Percentiles rank a stretch among this genome's conserved stretches.
These are phyloP conservation scores for Murina feae DNA, from an alignment of 2,113 vertebrate genomes.

Conservation along the genomic window DNA sequence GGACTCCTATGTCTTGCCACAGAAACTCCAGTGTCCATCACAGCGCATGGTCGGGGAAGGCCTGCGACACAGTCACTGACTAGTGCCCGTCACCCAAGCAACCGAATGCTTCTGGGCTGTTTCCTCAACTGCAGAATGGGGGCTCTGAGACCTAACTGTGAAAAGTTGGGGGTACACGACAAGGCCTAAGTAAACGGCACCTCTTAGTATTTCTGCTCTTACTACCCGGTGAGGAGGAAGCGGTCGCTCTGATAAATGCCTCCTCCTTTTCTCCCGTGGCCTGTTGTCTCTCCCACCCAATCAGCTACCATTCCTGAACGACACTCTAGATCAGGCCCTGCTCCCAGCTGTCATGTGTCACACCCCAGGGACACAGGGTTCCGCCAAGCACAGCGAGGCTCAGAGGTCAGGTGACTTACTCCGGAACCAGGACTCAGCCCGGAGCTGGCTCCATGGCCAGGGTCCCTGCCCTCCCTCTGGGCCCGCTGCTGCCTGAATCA, in stretches of 20 bases:
- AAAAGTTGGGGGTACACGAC: neutral
- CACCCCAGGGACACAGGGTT: neutral
- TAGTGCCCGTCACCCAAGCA: neutral
- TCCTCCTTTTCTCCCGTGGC: neutral
- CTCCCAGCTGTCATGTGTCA: neutral
- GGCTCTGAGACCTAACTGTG: no score
- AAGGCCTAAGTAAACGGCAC: neutral
- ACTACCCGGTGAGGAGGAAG: accelerated
- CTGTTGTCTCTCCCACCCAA: neutral
- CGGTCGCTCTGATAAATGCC: neutral
- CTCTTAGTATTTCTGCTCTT: neutral
- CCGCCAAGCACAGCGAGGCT: neutral
- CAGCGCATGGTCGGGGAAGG: neutral
- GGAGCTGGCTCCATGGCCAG: neutral
- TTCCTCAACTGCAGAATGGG: neutral
- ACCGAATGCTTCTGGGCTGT: neutral
- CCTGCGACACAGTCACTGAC: accelerated
- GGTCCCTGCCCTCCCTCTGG: neutral
- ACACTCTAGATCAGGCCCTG: neutral
- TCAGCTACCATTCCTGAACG: neutral
- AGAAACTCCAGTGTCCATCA: neutral
- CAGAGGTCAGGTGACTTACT: neutral
- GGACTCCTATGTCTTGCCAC: neutral
- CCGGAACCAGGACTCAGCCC: neutral
- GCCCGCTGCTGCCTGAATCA: neutral